These are phyloP conservation scores for Capreolus pygargus DNA, from an alignment of 2,113 vertebrate species.

Conservation along the genomic window DNA sequence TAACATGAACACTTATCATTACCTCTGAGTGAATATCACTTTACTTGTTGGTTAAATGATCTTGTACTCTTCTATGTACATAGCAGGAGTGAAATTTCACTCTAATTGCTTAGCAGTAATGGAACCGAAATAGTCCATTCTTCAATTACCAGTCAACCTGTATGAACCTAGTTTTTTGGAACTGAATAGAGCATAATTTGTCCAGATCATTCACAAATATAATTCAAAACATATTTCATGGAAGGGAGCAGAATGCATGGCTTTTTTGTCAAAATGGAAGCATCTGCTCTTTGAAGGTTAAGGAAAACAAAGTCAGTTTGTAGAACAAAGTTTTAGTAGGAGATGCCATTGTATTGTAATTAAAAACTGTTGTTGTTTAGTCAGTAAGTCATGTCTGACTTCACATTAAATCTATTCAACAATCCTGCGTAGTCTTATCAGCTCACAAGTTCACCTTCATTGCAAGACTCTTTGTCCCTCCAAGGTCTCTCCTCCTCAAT, in stretches of 20 bases:
- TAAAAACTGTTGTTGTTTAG: background rate
- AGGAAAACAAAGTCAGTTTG: background rate
- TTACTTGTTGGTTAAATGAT: background rate
- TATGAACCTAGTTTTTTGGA: background rate
- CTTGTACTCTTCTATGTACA: background rate
- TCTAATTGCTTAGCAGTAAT: background rate
- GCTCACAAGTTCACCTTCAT: background rate
- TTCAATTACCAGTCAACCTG: background rate
- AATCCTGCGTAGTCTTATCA: background rate
- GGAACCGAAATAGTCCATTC: background rate
- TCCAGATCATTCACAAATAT: background rate
- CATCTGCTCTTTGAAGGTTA: background rate
- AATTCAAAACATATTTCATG: background rate
- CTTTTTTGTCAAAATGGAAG: background rate
- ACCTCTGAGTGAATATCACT: background rate
- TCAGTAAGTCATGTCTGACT: background rate
- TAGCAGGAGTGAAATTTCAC: background rate
- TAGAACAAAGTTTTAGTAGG: background rate
- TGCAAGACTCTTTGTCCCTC: background rate
- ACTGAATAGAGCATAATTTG: background rate
- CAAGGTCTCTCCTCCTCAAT: rapidly evolving
- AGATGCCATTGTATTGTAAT: background rate
- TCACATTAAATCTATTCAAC: background rate
- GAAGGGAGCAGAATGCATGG: background rate
- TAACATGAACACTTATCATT: background rate